Conservation (phyloP, 1,140 invertebrate genomes). For the Thaumatotibia leucotreta region DNA sequence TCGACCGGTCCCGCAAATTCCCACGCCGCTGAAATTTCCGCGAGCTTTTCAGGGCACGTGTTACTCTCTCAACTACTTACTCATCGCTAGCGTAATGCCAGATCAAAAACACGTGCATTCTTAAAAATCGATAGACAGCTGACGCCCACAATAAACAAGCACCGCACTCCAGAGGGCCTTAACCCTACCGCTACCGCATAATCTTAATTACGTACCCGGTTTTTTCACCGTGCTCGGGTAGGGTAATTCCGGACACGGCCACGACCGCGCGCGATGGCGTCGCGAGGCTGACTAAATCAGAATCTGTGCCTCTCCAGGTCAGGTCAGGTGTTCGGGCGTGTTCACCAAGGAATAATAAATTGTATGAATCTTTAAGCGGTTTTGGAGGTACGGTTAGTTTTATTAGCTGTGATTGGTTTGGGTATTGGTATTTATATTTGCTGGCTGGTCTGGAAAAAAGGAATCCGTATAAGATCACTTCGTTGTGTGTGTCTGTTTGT, state of each 20-base stretch:
- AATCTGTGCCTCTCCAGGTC: conserved; percentile 47
- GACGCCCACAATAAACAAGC: conserved; percentile 31
- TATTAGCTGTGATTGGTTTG: conserved; percentile 13
- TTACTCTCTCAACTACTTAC: neutral
- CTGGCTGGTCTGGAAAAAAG: no score
- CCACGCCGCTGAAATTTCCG: neutral
- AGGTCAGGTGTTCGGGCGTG: conserved; percentile 30
- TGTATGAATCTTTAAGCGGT: conserved; percentile 31
- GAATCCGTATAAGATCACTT: no score
- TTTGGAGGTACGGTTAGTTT: conserved; percentile 17
- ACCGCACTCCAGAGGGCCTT: conserved; percentile 41
- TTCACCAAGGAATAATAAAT: conserved; percentile 23
- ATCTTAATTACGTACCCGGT: conserved; percentile 49
- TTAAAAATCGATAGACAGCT: conserved; percentile 11
- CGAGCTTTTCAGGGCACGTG: neutral
- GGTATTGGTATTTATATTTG: conserved; percentile 22
- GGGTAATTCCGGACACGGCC: conserved; percentile 41
- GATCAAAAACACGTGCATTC: neutral
- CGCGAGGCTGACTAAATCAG: conserved; percentile 47
- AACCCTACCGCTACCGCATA: conserved; percentile 42
- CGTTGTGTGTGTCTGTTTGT: no score
- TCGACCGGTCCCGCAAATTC: no score
- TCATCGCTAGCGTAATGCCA: neutral
- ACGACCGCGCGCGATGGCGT: conserved; percentile 33
- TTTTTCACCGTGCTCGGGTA: conserved; percentile 47